phyloP scores from a whole-genome alignment of 2,888 invertebrate species.

The Luperina nickerlii region DNA sequence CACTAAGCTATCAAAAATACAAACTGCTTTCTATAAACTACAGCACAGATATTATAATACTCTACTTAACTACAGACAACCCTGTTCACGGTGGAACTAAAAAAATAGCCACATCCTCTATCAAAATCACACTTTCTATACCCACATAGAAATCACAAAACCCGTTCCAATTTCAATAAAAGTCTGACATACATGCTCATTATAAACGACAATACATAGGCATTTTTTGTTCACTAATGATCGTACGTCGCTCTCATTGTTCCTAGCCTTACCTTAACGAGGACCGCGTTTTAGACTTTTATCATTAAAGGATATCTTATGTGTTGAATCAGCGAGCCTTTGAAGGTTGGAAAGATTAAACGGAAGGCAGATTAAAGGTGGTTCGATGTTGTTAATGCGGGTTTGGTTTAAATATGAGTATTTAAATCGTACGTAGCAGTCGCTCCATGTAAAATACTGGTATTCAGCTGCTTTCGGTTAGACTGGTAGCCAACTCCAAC shows the following conservation, averaged over 20 bases:
- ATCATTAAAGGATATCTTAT: constrained; percentile 35
- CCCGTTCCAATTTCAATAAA: constrained; percentile 31
- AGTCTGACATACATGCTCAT: constrained; percentile 51
- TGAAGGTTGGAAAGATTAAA: constrained; percentile 33
- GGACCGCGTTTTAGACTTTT: constrained; percentile 40
- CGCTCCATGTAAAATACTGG: no score
- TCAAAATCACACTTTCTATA: constrained; percentile 5
- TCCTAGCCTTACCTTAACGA: constrained; percentile 46
- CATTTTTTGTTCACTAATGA: constrained; percentile 67
- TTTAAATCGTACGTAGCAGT: background rate
- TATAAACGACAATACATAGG: constrained; percentile 59
- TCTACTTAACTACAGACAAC: background rate
- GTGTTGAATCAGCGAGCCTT: constrained; percentile 52
- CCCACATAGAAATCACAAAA: constrained; percentile 30
- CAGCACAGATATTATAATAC: background rate
- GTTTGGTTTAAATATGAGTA: background rate
- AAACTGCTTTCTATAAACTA: background rate
- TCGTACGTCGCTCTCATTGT: constrained; percentile 39
- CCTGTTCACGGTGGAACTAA: background rate
- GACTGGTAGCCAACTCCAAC: no score
- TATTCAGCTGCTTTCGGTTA: no score
- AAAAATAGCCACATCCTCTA: background rate
- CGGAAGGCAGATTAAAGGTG: constrained; percentile 13
- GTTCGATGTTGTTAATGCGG: constrained; percentile 7
- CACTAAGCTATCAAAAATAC: no score